These are phyloP conservation scores for Otocyon megalotis DNA, from an alignment of 2,113 vertebrate species.

Conservation along the genomic window DNA sequence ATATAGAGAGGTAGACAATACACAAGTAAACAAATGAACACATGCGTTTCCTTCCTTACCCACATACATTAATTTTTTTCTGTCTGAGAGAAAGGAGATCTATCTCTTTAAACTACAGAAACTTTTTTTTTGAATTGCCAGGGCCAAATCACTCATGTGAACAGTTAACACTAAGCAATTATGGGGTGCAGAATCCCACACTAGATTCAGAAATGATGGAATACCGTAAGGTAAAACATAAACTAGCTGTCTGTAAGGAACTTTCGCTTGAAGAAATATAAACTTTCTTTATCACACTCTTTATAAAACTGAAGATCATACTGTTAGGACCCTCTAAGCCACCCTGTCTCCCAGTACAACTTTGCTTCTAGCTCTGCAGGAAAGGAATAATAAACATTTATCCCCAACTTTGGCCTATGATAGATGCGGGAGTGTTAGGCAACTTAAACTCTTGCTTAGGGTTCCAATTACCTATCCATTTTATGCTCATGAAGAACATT, in stretches of 20 bases:
- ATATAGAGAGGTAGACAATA: neutral
- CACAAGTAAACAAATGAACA: slow-evolving; percentile 16
- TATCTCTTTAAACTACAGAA: neutral
- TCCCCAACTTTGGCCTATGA: neutral
- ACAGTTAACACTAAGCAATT: slow-evolving; percentile 37
- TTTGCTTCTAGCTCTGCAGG: slow-evolving; percentile 21
- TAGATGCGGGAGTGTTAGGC: neutral
- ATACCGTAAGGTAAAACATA: neutral
- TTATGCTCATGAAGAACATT: neutral
- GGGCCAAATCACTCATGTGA: slow-evolving; percentile 25
- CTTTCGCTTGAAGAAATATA: slow-evolving; percentile 40
- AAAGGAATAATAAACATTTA: neutral
- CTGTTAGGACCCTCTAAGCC: neutral
- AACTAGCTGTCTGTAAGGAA: neutral
- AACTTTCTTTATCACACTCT: neutral
- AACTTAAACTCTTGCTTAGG: neutral
- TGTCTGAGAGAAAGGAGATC: neutral
- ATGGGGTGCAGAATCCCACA: neutral
- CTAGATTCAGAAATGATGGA: neutral
- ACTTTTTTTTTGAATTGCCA: slow-evolving; percentile 5
- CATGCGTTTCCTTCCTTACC: neutral
- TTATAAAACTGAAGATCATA: neutral
- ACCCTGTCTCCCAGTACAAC: neutral
- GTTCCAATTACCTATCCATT: neutral
- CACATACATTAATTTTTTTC: neutral